Conservation (phyloP, 2,888 invertebrate genomes). For the Oxytorus armatus region DNA sequence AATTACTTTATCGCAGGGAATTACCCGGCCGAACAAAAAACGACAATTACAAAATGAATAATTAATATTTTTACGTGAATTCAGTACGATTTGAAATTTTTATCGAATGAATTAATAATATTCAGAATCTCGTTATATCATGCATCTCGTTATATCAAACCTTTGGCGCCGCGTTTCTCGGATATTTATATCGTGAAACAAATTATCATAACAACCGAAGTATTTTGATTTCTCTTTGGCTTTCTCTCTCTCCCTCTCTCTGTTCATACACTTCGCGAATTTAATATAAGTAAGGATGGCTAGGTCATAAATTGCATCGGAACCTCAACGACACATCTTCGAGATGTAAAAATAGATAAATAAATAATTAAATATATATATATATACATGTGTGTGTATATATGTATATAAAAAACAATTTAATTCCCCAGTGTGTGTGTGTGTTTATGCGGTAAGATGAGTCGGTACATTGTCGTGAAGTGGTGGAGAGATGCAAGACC, state of each 20-base stretch:
- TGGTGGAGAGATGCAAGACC: constrained; percentile 31
- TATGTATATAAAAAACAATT: neutral
- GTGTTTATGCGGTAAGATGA: constrained; percentile 6
- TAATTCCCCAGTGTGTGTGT: too few relatives aligned
- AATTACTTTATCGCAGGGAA: neutral
- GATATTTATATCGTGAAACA: too few relatives aligned
- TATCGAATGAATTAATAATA: too few relatives aligned
- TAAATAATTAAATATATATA: neutral
- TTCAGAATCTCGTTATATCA: too few relatives aligned
- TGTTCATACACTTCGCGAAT: neutral
- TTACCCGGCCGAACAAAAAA: too few relatives aligned
- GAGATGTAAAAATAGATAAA: neutral
- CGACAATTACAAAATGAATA: too few relatives aligned
- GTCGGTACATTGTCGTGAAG: constrained; percentile 47
- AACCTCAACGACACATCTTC: constrained; percentile 41
- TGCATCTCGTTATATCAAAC: too few relatives aligned
- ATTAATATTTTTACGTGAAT: too few relatives aligned
- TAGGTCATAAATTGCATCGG: constrained; percentile 42
- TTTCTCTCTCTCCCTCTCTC: neutral
- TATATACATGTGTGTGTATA: neutral
- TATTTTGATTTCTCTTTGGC: constrained; percentile 1
- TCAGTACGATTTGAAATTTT: too few relatives aligned
- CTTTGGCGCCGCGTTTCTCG: too few relatives aligned
- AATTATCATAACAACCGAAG: too few relatives aligned
- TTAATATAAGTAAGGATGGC: constrained; percentile 44